These are phyloP conservation scores for Sericinus montela DNA, from an alignment of 2,888 invertebrate genomes.

Conservation along the genomic window DNA sequence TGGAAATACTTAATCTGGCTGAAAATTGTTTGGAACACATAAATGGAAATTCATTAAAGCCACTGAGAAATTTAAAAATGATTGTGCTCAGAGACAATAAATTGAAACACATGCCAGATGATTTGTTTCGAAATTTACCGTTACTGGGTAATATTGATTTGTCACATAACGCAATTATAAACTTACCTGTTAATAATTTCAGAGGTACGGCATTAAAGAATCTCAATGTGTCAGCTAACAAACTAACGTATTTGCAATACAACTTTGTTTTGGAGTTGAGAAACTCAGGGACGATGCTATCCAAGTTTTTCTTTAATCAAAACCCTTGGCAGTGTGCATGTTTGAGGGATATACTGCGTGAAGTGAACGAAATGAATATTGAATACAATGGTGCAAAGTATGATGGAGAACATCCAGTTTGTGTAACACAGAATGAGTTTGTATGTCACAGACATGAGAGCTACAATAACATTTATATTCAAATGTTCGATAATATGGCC, in stretches of 20 bases:
- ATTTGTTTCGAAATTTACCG: slow-evolving; percentile 43
- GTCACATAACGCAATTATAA: slow-evolving; percentile 48
- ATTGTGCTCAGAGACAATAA: slow-evolving; percentile 48
- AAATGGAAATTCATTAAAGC: slow-evolving; percentile 42
- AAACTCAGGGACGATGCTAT: slow-evolving; percentile 47
- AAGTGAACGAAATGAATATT: slow-evolving; percentile 46
- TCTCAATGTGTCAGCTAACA: slow-evolving; percentile 54
- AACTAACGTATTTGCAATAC: slow-evolving; percentile 51
- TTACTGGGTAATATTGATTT: slow-evolving; percentile 47
- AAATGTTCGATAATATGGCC: slow-evolving; percentile 31
- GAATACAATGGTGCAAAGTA: slow-evolving; percentile 46
- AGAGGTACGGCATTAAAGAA: slow-evolving; percentile 46
- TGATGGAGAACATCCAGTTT: slow-evolving; percentile 49
- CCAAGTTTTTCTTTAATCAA: slow-evolving; percentile 55
- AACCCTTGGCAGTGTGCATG: slow-evolving; percentile 70
- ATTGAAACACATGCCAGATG: slow-evolving; percentile 43
- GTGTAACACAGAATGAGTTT: slow-evolving; percentile 45
- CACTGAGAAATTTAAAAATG: slow-evolving; percentile 44
- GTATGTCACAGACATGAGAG: slow-evolving; percentile 46
- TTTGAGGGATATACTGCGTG: slow-evolving; percentile 47
- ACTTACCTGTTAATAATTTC: slow-evolving; percentile 49
- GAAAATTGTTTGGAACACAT: slow-evolving; percentile 46
- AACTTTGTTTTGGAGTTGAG: slow-evolving; percentile 58
- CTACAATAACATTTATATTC: slow-evolving; percentile 41
- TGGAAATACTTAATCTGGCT: slow-evolving; percentile 49